These are phyloP conservation scores for Spatulosminthurus flaviceps DNA, from an alignment of 2,888 invertebrate species.

Conservation along the genomic window DNA sequence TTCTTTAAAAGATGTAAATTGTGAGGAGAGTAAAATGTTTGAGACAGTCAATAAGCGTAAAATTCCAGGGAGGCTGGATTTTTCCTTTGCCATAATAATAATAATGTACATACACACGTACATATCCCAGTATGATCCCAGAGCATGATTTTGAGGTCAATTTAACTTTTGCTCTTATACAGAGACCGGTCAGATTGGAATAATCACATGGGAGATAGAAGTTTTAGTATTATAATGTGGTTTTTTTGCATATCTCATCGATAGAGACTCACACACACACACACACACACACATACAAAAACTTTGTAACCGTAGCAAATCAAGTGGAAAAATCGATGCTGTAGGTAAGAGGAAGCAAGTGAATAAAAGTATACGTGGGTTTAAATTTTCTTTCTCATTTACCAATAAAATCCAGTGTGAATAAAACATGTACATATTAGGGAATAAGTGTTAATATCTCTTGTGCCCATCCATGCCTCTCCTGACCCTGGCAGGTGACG, in stretches of 20 bases:
- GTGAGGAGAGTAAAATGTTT: neutral
- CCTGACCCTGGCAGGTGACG: slow-evolving; percentile 8
- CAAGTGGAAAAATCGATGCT: neutral
- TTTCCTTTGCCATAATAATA: no score
- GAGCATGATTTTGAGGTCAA: slow-evolving; percentile 2
- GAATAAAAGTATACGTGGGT: neutral
- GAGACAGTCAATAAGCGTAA: neutral
- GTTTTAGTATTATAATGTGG: neutral
- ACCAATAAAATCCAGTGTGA: neutral
- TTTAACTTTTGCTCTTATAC: neutral
- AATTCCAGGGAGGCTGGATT: neutral
- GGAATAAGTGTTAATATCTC: slow-evolving; percentile 14
- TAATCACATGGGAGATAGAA: neutral
- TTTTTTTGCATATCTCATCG: no score
- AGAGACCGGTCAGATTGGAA: neutral
- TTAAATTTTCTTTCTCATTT: neutral
- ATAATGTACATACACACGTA: no score
- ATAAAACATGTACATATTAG: neutral
- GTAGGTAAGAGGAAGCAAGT: neutral
- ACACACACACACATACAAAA: no score
- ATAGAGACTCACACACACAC: no score
- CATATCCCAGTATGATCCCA: no score
- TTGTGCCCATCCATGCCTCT: neutral
- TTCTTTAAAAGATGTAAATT: neutral
- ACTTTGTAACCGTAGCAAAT: no score